Conservation (phyloP, 2,113 vertebrate genomes). For the Proteles cristata region DNA sequence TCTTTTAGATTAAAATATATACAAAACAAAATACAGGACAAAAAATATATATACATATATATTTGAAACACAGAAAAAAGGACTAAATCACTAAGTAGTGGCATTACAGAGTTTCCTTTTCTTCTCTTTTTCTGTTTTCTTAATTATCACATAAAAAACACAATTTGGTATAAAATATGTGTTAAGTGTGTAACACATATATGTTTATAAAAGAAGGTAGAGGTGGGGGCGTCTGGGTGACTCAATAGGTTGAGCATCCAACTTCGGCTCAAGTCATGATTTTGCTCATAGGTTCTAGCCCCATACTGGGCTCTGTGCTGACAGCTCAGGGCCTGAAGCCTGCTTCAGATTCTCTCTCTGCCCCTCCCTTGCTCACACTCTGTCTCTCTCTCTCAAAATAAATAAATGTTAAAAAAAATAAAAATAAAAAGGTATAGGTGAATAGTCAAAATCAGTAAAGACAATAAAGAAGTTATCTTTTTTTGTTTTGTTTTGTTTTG, state of each 20-base stretch:
- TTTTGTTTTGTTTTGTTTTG: too few species aligned
- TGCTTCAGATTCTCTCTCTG: too few species aligned
- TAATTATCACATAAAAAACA: conserved; percentile 1
- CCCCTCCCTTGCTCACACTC: too few species aligned
- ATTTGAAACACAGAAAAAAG: conserved; percentile 26
- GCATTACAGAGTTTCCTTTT: background rate
- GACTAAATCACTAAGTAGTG: background rate
- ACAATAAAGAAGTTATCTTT: background rate
- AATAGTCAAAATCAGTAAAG: background rate
- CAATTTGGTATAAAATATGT: background rate
- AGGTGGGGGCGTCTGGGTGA: too few species aligned
- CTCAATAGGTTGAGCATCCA: too few species aligned
- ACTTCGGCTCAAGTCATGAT: too few species aligned
- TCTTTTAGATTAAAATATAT: background rate
- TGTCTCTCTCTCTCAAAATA: too few species aligned
- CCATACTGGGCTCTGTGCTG: too few species aligned
- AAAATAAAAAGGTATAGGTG: background rate
- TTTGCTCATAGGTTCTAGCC: too few species aligned
- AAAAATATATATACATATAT: background rate
- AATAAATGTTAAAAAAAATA: too few species aligned
- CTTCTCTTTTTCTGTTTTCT: background rate
- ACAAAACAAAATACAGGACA: background rate
- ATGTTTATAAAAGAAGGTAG: background rate
- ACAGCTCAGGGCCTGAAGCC: too few species aligned
- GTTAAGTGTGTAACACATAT: background rate